phyloP scores from a whole-genome alignment of 2,113 vertebrate species.

The Prunella fulvescens region DNA sequence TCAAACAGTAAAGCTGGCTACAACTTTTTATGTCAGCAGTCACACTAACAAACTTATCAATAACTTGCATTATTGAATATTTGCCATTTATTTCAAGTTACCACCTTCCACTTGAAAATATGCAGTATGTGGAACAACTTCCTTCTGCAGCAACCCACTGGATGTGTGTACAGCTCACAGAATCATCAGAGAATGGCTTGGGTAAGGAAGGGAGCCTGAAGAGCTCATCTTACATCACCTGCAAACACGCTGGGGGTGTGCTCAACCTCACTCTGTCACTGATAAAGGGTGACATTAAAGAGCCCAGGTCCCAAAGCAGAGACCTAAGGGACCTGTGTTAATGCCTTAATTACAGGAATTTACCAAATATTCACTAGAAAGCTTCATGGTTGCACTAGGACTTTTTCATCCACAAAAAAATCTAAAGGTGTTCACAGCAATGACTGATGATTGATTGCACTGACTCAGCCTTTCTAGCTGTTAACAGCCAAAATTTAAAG shows the following conservation, averaged over 20 bases:
- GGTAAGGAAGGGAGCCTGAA: neutral
- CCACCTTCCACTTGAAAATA: neutral
- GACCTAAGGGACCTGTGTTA: neutral
- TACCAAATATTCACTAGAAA: neutral
- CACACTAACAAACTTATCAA: neutral
- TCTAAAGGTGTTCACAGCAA: neutral
- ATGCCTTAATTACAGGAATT: neutral
- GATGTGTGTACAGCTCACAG: neutral
- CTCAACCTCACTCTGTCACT: neutral
- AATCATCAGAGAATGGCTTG: neutral
- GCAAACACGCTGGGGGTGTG: too few relatives aligned
- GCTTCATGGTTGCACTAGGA: neutral
- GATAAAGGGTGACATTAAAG: neutral
- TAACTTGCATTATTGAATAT: neutral
- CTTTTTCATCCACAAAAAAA: neutral
- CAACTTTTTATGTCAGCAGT: neutral
- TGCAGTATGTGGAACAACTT: neutral
- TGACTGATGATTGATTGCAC: neutral
- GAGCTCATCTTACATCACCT: neutral
- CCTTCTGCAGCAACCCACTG: neutral
- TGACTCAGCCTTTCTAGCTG: neutral
- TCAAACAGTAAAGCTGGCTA: neutral
- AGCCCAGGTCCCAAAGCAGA: neutral
- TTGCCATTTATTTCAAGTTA: neutral
- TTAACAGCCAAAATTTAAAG: neutral